A percentile compares a stretch with the other conserved stretches of the same genome.
These are phyloP conservation scores for Catamblyrhynchus diadema DNA, from an alignment of 2,797 vertebrate genomes.

Conservation along the genomic window DNA sequence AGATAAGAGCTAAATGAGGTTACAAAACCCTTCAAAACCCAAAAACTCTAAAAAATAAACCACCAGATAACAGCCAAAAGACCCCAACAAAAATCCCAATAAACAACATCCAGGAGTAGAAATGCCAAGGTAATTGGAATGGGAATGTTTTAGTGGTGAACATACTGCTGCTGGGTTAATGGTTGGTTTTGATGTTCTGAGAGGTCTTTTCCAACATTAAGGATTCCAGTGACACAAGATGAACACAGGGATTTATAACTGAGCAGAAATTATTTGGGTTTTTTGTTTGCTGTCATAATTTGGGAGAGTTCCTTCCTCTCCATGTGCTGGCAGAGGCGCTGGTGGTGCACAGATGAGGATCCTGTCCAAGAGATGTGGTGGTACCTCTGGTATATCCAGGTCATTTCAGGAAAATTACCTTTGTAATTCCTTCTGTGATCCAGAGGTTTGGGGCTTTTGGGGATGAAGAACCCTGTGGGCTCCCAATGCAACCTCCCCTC, in stretches of 20 bases:
- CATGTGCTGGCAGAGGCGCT: fast-evolving
- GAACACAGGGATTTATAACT: fast-evolving
- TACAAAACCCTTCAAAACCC: neutral
- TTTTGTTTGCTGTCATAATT: neutral
- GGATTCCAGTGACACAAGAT: fast-evolving
- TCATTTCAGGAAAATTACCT: neutral
- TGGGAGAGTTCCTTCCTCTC: neutral
- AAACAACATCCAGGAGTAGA: neutral
- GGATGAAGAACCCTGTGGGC: neutral
- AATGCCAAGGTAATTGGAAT: neutral
- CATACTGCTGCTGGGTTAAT: fast-evolving
- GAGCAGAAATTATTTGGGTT: fast-evolving
- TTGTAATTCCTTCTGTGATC: neutral
- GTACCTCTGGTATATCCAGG: neutral
- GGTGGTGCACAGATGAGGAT: neutral
- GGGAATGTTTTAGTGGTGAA: neutral
- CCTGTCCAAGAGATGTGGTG: neutral
- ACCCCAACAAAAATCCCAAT: fast-evolving
- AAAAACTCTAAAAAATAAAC: neutral
- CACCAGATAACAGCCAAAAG: neutral
- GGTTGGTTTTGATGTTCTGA: neutral
- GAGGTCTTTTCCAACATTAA: neutral
- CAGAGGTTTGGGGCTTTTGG: neutral
- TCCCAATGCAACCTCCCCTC: neutral
- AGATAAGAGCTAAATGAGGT: neutral